Conservation (phyloP, 2,113 vertebrate species). For the Aptenodytes forsteri region DNA sequence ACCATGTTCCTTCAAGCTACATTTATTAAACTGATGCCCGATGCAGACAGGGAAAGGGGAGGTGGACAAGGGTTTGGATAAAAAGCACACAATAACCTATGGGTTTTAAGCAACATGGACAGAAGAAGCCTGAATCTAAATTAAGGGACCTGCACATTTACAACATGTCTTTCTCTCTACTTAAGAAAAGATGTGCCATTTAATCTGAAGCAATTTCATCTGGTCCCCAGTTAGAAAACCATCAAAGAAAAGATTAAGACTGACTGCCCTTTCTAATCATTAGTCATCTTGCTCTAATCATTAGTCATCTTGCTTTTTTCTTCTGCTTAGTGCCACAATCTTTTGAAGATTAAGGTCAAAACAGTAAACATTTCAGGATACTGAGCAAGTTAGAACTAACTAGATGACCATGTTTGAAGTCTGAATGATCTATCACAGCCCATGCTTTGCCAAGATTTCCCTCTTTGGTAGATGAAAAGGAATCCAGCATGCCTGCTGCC, state of each 20-base stretch:
- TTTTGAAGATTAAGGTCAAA: conserved; percentile 36
- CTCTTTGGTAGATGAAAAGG: conserved; percentile 12
- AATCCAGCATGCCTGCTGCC: neutral
- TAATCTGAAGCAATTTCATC: neutral
- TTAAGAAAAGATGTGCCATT: neutral
- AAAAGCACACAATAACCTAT: neutral
- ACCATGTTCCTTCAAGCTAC: neutral
- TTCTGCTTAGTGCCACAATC: neutral
- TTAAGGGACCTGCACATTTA: neutral
- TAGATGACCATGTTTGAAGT: neutral
- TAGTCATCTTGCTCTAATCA: neutral
- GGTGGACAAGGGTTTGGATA: neutral
- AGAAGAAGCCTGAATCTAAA: neutral
- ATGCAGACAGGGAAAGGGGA: neutral
- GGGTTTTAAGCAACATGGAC: neutral
- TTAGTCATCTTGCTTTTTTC: neutral
- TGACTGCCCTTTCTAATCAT: neutral
- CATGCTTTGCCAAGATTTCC: neutral
- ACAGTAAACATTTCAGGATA: neutral
- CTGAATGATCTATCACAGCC: neutral
- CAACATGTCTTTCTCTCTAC: neutral
- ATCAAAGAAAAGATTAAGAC: neutral
- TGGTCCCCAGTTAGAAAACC: neutral
- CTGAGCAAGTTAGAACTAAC: neutral
- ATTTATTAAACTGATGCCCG: neutral